Base-by-base conservation (phyloP, 2,888 invertebrate genomes). In the Camponotus fellah region DNA sequence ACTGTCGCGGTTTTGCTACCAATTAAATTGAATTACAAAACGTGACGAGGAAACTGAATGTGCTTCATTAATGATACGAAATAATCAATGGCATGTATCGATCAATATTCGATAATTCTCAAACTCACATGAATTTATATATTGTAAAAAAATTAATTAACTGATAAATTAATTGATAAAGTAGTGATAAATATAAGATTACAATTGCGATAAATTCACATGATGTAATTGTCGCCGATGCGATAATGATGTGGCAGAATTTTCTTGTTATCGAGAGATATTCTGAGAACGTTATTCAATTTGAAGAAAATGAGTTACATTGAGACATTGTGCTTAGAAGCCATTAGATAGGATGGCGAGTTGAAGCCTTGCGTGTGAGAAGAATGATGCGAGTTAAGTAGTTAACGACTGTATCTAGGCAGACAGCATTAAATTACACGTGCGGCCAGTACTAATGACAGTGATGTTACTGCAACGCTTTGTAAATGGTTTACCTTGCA, bases 401-500 rank as follows among this genome's bases (percentile, higher is more conserved):
- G 53, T 68, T 66, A 56, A 77, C 26, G 53, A 56, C n/a, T 65
- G 6, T 12, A 26, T 12, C 9, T 12, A 12, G 53, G 17, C 26
- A 66, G 53, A 65, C 53, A 34, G 66, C 53, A 14, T 77, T 53
- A 66, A 66, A 66, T 76, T 53, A 53, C 26, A 76, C 37, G 17
- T 53, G 26, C 68, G 26, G 56, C 40, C n/a, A 40, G 17, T n/a
- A 53, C 26, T 76, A 66, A 76, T 10, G 26, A 76, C 26, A 12
- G 17, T 2, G 65, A 53, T 65, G 2, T 58, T 53, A 37, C 37
- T 17, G 49, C 10, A 75, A 64, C 21, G 43, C 8, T 75, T 66
- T 56, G 26, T 66, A 58, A 68, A 74, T 66, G 43, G 82, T 77
- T 85, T 82, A 91, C 92, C 26, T 86, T 56, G 83, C 92, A 92